phyloP scores from a whole-genome alignment of 2,888 invertebrate species.

The Drosophila macrothrix region DNA sequence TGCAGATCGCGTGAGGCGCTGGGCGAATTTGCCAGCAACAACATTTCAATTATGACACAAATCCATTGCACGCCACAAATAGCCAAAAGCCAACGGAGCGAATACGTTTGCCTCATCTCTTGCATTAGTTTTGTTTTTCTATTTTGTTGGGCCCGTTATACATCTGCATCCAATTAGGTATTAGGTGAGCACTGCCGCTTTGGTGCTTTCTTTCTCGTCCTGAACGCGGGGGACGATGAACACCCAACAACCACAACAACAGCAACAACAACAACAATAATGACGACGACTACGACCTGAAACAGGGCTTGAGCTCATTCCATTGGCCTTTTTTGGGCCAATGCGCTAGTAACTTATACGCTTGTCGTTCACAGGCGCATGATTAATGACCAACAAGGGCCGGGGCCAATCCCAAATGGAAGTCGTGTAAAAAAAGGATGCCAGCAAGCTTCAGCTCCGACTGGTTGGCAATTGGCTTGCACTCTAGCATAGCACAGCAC shows the following conservation, averaged over 20 bases:
- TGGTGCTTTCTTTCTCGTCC: constrained; percentile 53
- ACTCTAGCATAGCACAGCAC: constrained; percentile 35
- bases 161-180: constrained; percentile 81
- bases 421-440: constrained; percentile 60
- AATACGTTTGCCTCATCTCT: constrained; percentile 23
- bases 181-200: constrained; percentile 48
- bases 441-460: constrained; percentile 35
- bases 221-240: constrained; percentile 10
- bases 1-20: constrained; percentile 62
- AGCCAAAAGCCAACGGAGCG: constrained; percentile 68
- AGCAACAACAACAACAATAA: background rate
- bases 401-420: constrained; percentile 70
- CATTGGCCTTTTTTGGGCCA: constrained; percentile 79
- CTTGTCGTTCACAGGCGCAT: constrained; percentile 80
- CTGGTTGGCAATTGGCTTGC: constrained; percentile 60
- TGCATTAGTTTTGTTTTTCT: constrained; percentile 30
- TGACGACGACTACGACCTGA: constrained; percentile 35
- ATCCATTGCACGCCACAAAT: constrained; percentile 73
- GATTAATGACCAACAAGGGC: constrained; percentile 84
- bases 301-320: constrained; percentile 56
- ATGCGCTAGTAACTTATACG: constrained; percentile 79
- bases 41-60: constrained; percentile 78
- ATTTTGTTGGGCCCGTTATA: constrained; percentile 52
- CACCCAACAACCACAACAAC: background rate
- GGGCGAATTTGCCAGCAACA: constrained; percentile 25